Conservation (phyloP, 2,888 invertebrate genomes). For the Sinohyriopsis cumingii region DNA sequence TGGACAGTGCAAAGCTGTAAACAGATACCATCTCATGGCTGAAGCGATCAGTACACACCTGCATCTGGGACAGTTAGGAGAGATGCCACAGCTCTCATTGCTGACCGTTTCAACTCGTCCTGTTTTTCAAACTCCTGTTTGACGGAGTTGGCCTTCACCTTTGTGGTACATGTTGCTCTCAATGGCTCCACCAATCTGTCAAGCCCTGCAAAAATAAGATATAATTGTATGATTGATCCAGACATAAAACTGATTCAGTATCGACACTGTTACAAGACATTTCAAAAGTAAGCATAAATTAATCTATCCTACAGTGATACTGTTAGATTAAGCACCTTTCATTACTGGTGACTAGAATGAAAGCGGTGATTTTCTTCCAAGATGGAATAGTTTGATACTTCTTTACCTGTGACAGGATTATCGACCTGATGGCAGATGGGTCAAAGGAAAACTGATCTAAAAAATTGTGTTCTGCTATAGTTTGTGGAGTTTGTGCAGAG, state of each 20-base stretch:
- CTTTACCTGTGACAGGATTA: too few species aligned
- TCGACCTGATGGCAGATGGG: too few species aligned
- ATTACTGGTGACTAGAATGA: too few species aligned
- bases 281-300: neutral
- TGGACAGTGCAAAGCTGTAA: too few species aligned
- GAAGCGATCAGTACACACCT: slow-evolving; percentile 49
- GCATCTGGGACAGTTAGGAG: slow-evolving; percentile 90
- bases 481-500: too few species aligned
- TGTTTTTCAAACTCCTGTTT: slow-evolving; percentile 99
- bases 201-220: slow-evolving; percentile 78
- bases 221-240: neutral
- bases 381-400: too few species aligned
- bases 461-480: too few species aligned
- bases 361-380: too few species aligned
- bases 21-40: too few species aligned
- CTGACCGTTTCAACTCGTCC: slow-evolving; percentile 97
- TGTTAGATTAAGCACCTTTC: too few species aligned
- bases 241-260: neutral
- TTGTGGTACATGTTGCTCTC: slow-evolving; percentile 92
- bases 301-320: neutral
- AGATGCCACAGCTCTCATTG: slow-evolving; percentile 96
- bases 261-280: neutral
- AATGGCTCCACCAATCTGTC: slow-evolving; percentile 96
- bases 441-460: too few species aligned
- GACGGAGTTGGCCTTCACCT: slow-evolving; percentile 98